Conservation (phyloP, 2,888 invertebrate species). For the Drosophila kuntzei region DNA sequence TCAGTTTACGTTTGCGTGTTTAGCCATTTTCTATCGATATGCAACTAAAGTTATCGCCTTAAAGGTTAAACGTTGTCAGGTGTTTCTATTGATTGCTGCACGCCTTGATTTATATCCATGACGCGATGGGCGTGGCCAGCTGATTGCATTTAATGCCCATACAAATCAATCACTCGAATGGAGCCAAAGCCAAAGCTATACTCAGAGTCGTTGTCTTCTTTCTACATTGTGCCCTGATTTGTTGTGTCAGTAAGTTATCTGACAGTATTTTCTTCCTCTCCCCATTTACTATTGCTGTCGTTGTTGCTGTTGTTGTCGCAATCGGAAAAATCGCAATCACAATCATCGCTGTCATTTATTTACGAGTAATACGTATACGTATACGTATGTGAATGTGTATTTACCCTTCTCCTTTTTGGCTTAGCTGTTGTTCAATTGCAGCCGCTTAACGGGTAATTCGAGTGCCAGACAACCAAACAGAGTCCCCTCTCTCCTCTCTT, state of each 20-base stretch:
- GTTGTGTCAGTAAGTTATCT: slow-evolving; percentile 31
- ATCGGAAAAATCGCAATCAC: slow-evolving; percentile 54
- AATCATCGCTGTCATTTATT: slow-evolving; percentile 57
- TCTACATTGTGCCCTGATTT: slow-evolving; percentile 38
- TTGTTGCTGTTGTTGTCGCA: slow-evolving; percentile 21
- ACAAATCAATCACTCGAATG: slow-evolving; percentile 68
- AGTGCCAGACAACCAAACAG: slow-evolving; percentile 27
- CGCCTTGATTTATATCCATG: slow-evolving; percentile 49
- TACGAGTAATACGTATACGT: slow-evolving; percentile 19
- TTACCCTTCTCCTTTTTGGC: slow-evolving; percentile 33
- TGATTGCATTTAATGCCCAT: slow-evolving; percentile 74
- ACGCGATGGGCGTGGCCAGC: slow-evolving; percentile 49
- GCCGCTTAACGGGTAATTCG: slow-evolving; percentile 59
- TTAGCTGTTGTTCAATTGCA: slow-evolving; percentile 55
- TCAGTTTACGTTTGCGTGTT: slow-evolving; percentile 55
- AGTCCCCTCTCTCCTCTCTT: slow-evolving; percentile 8
- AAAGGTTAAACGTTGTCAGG: slow-evolving; percentile 59
- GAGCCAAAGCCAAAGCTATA: slow-evolving; percentile 7
- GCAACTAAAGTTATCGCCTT: slow-evolving; percentile 46
- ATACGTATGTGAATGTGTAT: slow-evolving; percentile 15
- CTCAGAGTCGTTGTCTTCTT: not conserved
- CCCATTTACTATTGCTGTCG: not conserved
- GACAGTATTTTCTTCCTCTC: slow-evolving; percentile 17
- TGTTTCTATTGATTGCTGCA: slow-evolving; percentile 60
- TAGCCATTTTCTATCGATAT: slow-evolving; percentile 36